phyloP scores from a whole-genome alignment of 2,888 invertebrate genomes.

The Nebria brevicollis region DNA sequence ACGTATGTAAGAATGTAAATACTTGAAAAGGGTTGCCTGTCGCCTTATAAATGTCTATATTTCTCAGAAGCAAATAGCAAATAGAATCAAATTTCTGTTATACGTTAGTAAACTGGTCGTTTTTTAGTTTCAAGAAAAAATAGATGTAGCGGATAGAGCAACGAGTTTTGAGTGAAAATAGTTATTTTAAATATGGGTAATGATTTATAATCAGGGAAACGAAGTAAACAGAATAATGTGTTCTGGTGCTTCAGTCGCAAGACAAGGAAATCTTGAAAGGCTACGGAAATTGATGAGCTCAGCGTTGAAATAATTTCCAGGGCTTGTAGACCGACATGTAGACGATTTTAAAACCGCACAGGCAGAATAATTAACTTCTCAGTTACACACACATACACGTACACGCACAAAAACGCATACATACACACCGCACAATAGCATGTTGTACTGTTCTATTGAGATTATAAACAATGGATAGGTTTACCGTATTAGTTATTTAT shows the following conservation, averaged over 20 bases:
- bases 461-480: neutral
- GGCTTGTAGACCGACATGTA: neutral
- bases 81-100: no score
- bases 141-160: no score
- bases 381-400: neutral
- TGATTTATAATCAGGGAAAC: neutral
- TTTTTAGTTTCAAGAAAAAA: no score
- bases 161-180: no score
- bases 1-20: no score
- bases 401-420: neutral
- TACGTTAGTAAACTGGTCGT: no score
- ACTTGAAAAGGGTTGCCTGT: no score
- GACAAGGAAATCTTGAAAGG: neutral
- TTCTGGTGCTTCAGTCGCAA: neutral
- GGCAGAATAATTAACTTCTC: conserved; percentile 23
- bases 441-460: neutral
- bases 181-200: neutral
- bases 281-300: conserved; percentile 22
- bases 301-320: conserved; percentile 16
- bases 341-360: conserved; percentile 14
- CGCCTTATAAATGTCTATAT: no score
- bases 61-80: no score
- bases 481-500: neutral
- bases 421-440: neutral
- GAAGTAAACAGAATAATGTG: neutral